Conservation (phyloP, 2,888 invertebrate species). For the Dendrolimus pini region DNA sequence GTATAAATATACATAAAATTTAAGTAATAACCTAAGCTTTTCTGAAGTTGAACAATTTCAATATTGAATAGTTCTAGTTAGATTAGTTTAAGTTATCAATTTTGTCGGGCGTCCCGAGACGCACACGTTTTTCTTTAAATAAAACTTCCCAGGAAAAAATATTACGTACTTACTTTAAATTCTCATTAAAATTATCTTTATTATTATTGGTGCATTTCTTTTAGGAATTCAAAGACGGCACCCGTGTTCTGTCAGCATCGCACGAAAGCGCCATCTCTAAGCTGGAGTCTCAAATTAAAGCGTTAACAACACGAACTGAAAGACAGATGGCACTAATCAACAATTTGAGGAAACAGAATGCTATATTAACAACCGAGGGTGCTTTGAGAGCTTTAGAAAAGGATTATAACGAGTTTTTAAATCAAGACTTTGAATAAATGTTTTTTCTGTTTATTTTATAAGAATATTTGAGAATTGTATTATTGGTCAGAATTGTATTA, state of each 20-base stretch:
- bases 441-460: not conserved
- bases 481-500: too few relatives aligned
- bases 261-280: constrained; percentile 42
- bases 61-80: too few relatives aligned
- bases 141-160: too few relatives aligned
- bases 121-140: too few relatives aligned
- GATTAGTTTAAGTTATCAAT: too few relatives aligned
- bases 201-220: constrained; percentile 4
- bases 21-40: too few relatives aligned
- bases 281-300: constrained; percentile 35
- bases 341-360: constrained; percentile 49
- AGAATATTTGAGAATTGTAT: too few relatives aligned
- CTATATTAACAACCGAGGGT: constrained; percentile 36
- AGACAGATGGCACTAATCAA: constrained; percentile 44
- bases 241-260: constrained; percentile 36
- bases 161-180: too few relatives aligned
- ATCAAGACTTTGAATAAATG: constrained; percentile 28
- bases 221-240: constrained; percentile 51
- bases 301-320: constrained; percentile 27
- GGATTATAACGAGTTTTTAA: constrained; percentile 47
- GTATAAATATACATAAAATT: too few relatives aligned
- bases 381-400: constrained; percentile 39
- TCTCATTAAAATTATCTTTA: too few relatives aligned
- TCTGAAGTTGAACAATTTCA: too few relatives aligned
- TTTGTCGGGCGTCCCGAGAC: too few relatives aligned